A percentile compares a stretch with the other conserved stretches of the same genome.
These are phyloP conservation scores for Antheraea yamamai DNA, from an alignment of 2,888 invertebrate species.

Conservation along the genomic window DNA sequence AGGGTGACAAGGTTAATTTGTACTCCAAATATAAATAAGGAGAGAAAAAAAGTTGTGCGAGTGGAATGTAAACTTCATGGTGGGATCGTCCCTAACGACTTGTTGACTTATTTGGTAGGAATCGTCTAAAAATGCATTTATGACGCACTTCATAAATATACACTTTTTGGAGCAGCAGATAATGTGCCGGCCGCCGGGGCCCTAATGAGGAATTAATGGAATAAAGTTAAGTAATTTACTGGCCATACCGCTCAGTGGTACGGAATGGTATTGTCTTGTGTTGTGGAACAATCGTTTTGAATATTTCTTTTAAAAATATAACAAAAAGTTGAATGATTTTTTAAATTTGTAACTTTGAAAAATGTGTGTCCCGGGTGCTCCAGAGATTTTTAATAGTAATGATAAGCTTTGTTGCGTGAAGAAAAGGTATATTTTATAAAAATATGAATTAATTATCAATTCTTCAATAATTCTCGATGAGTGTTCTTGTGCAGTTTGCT, in stretches of 20 bases:
- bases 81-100: conserved; percentile 22
- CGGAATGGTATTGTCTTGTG: conserved; percentile 45
- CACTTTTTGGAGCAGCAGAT: conserved; percentile 63
- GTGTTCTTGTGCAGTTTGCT: background rate
- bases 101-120: conserved; percentile 24
- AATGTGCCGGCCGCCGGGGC: conserved; percentile 41
- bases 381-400: conserved; percentile 30
- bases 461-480: background rate
- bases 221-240: conserved; percentile 50
- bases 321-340: conserved; percentile 25
- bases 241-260: conserved; percentile 45
- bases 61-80: background rate
- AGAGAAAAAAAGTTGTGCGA: too few relatives aligned
- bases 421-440: conserved; percentile 49
- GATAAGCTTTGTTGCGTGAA: conserved; percentile 51
- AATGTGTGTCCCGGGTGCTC: conserved; percentile 61
- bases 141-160: conserved; percentile 63
- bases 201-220: conserved; percentile 72
- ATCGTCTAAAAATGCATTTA: conserved; percentile 51
- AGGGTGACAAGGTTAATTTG: too few relatives aligned
- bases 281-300: conserved; percentile 24
- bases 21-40: too few relatives aligned
- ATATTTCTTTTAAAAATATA: conserved; percentile 22
- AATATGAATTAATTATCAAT: background rate
- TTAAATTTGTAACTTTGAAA: conserved; percentile 28